Conservation (phyloP, 2,113 vertebrate genomes). For the Elachura formosa region DNA sequence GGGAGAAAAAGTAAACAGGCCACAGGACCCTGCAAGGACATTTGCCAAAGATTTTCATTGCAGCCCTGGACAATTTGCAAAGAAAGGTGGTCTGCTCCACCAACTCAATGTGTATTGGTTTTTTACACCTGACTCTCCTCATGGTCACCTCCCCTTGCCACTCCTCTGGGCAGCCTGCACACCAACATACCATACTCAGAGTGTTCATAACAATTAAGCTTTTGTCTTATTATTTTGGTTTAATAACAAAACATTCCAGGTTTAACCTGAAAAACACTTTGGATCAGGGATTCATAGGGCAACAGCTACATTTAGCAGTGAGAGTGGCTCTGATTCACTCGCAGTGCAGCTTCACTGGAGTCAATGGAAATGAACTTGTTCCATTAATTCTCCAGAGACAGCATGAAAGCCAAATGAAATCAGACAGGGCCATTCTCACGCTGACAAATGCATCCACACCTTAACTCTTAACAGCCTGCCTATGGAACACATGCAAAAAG, state of each 20-base stretch:
- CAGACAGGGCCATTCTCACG: constrained; percentile 8
- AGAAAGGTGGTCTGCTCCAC: background rate
- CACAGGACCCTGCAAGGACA: background rate
- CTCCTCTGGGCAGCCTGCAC: background rate
- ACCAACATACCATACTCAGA: background rate
- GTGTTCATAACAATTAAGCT: background rate
- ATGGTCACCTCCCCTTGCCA: background rate
- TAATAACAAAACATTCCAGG: background rate
- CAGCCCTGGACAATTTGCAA: background rate
- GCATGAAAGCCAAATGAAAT: constrained; percentile 20
- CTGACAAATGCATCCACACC: background rate
- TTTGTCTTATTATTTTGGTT: background rate
- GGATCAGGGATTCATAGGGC: background rate
- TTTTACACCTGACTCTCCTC: background rate
- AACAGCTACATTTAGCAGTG: constrained; percentile 1
- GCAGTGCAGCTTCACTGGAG: background rate
- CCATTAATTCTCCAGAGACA: constrained; percentile 7
- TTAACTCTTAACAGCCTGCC: constrained; percentile 1
- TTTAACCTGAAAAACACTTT: background rate
- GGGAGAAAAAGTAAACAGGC: background rate
- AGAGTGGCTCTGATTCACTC: background rate
- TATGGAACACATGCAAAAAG: background rate
- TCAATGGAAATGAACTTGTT: background rate
- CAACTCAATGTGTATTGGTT: background rate
- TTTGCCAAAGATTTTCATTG: background rate